Evolutionary conservation across 2,888 invertebrate genomes (phyloP), one percentile per base, ranked within the genome.

Genomic region (Drosophila melanosoma): DNA sequence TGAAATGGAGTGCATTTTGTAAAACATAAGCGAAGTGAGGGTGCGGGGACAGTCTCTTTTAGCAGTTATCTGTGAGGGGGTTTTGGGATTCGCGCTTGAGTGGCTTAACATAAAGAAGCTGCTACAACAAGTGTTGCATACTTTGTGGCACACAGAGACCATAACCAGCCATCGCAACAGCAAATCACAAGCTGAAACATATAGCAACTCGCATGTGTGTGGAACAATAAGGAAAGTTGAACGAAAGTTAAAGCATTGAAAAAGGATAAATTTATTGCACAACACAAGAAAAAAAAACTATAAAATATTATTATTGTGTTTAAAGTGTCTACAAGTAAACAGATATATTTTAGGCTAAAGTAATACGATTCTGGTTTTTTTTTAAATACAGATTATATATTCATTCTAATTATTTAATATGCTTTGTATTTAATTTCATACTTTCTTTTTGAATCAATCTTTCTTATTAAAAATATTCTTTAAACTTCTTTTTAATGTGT

Each of bases 81-180:
- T 33, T 42, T 57, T 51, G 78, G 77, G 74, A 79, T 80, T 82
- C 73, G 69, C 76, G 69, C 77, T 79, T 70, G 80, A 87, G 76
- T 87, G 83, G 75, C 72, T 76, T 61, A 80, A 67, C 71, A 74
- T 80, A 77, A 79, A 68, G 71, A 54, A 66, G 42, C 54, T 64
- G 71, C 63, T 45, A 79, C 74, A 75, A 73, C 73, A 82, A 84
- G 65, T 78, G 84, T 82, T 82, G 87, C 82, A 85, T 81, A 75
- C 82, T 76, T 72, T 74, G 71, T 32, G 53, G 68, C 65, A 11
- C 49, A 20, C 26, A 23, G 20, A 10, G 58, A 63, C 61, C 51
- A 4, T 15, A 29, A 32, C 38, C 53, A 51, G 45, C 70, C 42
- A 40, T 42, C 60, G 67, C 63, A 33, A 52, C 23, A 36, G 32